Evolutionary conservation across 2,797 vertebrate genomes (phyloP), one percentile per base, ranked within the genome.

Genomic region (Helarctos malayanus): DNA sequence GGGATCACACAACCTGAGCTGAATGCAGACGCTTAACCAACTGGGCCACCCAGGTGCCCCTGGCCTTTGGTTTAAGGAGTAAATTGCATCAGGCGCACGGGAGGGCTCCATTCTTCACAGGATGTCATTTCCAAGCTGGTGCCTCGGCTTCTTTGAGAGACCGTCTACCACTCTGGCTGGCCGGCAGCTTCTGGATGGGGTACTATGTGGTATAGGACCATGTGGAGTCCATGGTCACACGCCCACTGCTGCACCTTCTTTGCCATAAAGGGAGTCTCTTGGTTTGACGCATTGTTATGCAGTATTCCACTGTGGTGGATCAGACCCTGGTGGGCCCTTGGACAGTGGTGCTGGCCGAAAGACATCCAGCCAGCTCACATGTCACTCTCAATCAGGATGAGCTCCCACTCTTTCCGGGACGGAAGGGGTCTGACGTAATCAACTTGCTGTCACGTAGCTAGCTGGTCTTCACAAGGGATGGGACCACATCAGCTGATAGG

Each of bases 221-320:
- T 0, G 27, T 9, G 41, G 38, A 4, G 10, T 21, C 47, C 41
- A 3, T 0, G 0, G 83, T 32, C 10, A 5, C 18, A 19, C 15
- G 35, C n/a, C 59, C 35, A 5, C 52, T 9, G n/a, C 61, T 25
- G 73, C 12, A 16, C 49, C 21, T 49, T 19, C 38, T 38, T 68
- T 35, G 45, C 47, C 76, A 21, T 32, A n/a, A 23, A 61, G 35
- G 1, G 23, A 63, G 61, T 54, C 52, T 56, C 78, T 49, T 6
- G 3, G 54, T 13, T 54, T 88, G 94, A 49, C 3, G 0, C 3
- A 0, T 25, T 27, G 49, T 84, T 38, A 18, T 9, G 2, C 18
- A 57, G 63, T 16, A 5, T 19, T 59, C n/a, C 61, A 19, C 27
- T 7, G 15, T 2, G 7, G 59, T 61, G 80, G 38, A 9, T 29